Evolutionary conservation across 1,140 invertebrate species (phyloP), one percentile per base, ranked within the genome.

Genomic region (Schmidtea mediterranea): DNA sequence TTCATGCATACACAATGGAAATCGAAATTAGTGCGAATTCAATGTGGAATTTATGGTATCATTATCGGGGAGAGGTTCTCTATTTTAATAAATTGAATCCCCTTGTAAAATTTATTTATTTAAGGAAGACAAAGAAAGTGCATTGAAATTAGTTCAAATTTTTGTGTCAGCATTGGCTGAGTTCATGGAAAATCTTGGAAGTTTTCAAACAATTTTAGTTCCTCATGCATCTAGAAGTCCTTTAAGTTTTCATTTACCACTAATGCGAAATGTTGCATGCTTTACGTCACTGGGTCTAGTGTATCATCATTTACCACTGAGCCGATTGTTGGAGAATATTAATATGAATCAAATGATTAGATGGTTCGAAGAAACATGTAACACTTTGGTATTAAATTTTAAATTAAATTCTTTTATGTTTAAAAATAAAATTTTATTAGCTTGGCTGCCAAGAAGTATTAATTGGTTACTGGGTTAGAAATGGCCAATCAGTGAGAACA

Each of bases 361-460:
- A 19, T 45, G 43, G 43, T 13, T 45, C 22, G 43, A 45, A 45
- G 43, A 45, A 24, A 21, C 19, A 6, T 19, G 10, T 13, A 45
- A 45, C 21, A 21, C 21, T 22, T 6, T 45, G 21, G 43, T 45
- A 45, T n/a, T n/a, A n/a, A n/a, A 19, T 15, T 21, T 39, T n/a
- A 39, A 3, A 15, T 39, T 39, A 18, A 39, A 39, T 39, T 39
- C 6, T 39, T n/a, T 15, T 6, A n/a, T 39, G 6, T 6, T 15
- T 39, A 6, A 15, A 18, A 39, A 36, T 3, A 15, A 8, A 39
- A 15, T 5, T 39, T 39, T n/a, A 39, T 39, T 39, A 45, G 43
- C 15, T 45, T 8, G 43, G 15, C n/a, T 19, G 43, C n/a, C 43
- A 45, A 21, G 43, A 45, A 45, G 21, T 45, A 19, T 19, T 45